Evolutionary conservation across 2,113 vertebrate species (phyloP).

Genomic region (Casuarius casuarius): DNA sequence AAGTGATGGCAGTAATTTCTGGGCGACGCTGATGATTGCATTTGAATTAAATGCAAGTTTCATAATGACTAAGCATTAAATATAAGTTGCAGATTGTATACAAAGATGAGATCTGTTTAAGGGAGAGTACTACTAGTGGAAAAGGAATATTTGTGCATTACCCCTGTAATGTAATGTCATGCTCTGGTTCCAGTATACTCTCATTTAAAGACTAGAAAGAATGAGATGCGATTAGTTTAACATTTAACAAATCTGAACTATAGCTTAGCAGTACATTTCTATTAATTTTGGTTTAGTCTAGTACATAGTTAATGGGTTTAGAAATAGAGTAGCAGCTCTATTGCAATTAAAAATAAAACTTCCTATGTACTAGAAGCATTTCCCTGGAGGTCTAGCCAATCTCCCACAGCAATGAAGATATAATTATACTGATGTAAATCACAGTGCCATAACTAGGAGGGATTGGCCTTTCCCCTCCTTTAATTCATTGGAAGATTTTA

Average conservation of each 20-base stretch:
- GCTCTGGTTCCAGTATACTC: not conserved
- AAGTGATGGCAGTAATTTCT: constrained; percentile 16
- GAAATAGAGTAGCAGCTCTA: constrained; percentile 11
- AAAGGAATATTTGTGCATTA: not conserved
- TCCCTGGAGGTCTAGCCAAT: constrained; percentile 70
- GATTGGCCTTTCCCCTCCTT: constrained; percentile 75
- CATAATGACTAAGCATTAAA: not conserved
- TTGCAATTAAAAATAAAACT: constrained; percentile 64
- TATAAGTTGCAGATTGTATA: not conserved
- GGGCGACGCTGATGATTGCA: constrained; percentile 6
- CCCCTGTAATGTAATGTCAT: not conserved
- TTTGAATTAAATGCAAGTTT: constrained; percentile 28
- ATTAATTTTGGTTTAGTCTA: constrained; percentile 18
- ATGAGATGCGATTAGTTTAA: constrained; percentile 15
- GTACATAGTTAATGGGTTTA: not conserved
- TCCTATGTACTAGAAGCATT: constrained; percentile 30
- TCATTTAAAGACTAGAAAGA: constrained; percentile 16
- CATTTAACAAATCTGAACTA: not conserved
- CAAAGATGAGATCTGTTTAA: not conserved
- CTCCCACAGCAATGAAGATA: constrained; percentile 77
- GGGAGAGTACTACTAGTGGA: not conserved
- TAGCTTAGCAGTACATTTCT: not conserved
- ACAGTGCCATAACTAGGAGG: constrained; percentile 71
- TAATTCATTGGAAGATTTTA: constrained; percentile 80
- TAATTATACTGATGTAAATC: constrained; percentile 85